Base-by-base conservation (phyloP, 2,797 vertebrate genomes). In the Paguma larvata region DNA sequence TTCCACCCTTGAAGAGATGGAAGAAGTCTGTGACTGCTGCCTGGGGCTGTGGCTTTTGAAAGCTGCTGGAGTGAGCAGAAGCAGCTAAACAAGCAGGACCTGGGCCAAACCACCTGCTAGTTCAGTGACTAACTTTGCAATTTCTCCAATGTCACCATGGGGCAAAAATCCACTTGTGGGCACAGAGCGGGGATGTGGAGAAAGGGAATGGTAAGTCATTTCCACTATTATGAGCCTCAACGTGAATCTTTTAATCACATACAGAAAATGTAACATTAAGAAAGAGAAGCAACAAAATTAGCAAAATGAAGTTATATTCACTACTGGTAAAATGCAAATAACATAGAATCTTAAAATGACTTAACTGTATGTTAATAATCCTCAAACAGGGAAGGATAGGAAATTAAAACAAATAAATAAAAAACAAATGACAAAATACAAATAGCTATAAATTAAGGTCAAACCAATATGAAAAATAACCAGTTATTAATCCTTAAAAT, bases 391-490 rank as follows among this genome's bases (percentile, higher is more conserved):
- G 87, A 38, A 82, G 15, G 48, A 70, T 82, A 90, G 6, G 18
- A 87, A 90, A 83, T 78, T 68, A 68, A n/a, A n/a, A n/a, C n/a
- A n/a, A n/a, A n/a, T n/a, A n/a, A n/a, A n/a, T n/a, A n/a, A 85
- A 85, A 70, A 73, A 82, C 85, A 21, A 95, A 75, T 85, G 46
- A 34, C 18, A 27, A 91, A 67, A n/a, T 32, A 75, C 7, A 65
- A n/a, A n/a, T 51, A 88, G 16, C 3, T 93, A 70, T 85, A 95
- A 88, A 80, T 75, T 85, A 75, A 91, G 32, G 25, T 88, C 59
- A 86, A 48, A 70, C 68, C 51, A 82, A 87, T 72, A 77, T 41
- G n/a, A 79, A 68, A 96, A 88, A 96, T 91, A 30, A 80, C 34
- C 34, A 85, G n/a, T 48, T 93, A 80, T 12, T 16, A 91, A 89